These are phyloP conservation scores for Marronus borbonicus DNA, from an alignment of 2,888 invertebrate species.

Conservation along the genomic window DNA sequence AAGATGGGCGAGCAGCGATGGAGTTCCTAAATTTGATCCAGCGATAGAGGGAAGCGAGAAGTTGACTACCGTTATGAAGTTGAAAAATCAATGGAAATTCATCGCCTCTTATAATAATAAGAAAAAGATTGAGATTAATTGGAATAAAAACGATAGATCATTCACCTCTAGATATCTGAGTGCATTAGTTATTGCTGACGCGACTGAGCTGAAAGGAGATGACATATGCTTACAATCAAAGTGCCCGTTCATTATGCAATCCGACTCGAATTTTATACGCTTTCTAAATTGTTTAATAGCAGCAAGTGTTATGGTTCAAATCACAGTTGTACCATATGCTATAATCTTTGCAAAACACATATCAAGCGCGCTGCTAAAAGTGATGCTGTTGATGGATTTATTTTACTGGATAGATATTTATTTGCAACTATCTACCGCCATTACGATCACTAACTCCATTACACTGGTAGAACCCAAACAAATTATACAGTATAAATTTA, in stretches of 20 bases:
- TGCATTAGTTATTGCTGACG: constrained; percentile 49
- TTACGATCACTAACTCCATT: constrained; percentile 28
- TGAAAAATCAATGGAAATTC: constrained; percentile 48
- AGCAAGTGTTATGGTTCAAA: constrained; percentile 42
- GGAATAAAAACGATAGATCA: constrained; percentile 46
- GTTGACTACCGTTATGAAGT: constrained; percentile 32
- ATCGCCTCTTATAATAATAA: constrained; percentile 22
- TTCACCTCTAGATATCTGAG: constrained; percentile 49
- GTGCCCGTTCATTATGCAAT: constrained; percentile 72
- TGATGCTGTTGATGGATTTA: constrained; percentile 41
- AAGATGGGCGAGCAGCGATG: constrained; percentile 47
- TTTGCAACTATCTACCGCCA: constrained; percentile 47
- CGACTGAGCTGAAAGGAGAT: constrained; percentile 34
- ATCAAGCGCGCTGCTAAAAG: background rate
- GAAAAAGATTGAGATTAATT: constrained; percentile 34
- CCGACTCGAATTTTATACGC: constrained; percentile 68
- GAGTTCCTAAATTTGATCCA: constrained; percentile 38
- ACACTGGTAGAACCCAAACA: constrained; percentile 33
- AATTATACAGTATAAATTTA: constrained; percentile 45
- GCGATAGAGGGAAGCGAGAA: constrained; percentile 23
- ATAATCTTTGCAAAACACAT: constrained; percentile 48
- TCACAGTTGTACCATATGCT: constrained; percentile 49
- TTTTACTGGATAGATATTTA: constrained; percentile 49
- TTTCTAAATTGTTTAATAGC: constrained; percentile 44
- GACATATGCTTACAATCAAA: constrained; percentile 66